These are phyloP conservation scores for Drosophila rufa DNA, from an alignment of 1,140 invertebrate genomes.

Conservation along the genomic window DNA sequence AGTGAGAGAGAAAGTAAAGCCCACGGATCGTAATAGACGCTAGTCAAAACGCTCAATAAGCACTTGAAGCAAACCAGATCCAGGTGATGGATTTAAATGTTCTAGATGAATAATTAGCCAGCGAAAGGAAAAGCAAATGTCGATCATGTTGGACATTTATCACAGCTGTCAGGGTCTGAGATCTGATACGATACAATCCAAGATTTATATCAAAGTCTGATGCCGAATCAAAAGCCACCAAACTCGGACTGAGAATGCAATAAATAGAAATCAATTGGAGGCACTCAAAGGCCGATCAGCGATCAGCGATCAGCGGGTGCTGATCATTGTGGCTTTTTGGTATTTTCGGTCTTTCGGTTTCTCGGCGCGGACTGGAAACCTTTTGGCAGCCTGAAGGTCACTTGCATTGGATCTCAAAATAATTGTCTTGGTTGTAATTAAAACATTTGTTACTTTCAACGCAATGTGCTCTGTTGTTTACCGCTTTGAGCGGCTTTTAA, in stretches of 20 bases:
- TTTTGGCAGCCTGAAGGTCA: conserved; percentile 70
- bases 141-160: conserved; percentile 19
- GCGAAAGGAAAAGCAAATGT: conserved; percentile 25
- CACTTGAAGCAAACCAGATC: conserved; percentile 13
- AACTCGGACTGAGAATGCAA: conserved; percentile 27
- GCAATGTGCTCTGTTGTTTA: conserved; percentile 45
- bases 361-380: conserved; percentile 17
- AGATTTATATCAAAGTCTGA: conserved; percentile 42
- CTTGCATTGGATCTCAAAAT: conserved; percentile 67
- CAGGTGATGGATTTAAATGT: conserved; percentile 26
- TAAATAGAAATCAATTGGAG: conserved; percentile 43
- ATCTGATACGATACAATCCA: not conserved
- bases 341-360: conserved; percentile 17
- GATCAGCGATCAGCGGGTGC: conserved; percentile 26
- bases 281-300: conserved; percentile 23
- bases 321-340: conserved; percentile 21
- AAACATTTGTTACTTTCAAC: conserved; percentile 76
- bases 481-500: conserved; percentile 35
- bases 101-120: conserved; percentile 29
- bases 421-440: conserved; percentile 76
- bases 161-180: conserved; percentile 30
- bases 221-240: conserved; percentile 12
- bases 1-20: conserved; percentile 65
- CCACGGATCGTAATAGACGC: not conserved
- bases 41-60: not conserved